Evolutionary conservation across 2,113 vertebrate genomes (phyloP).

Genomic region (Stigmatopora nigra): DNA sequence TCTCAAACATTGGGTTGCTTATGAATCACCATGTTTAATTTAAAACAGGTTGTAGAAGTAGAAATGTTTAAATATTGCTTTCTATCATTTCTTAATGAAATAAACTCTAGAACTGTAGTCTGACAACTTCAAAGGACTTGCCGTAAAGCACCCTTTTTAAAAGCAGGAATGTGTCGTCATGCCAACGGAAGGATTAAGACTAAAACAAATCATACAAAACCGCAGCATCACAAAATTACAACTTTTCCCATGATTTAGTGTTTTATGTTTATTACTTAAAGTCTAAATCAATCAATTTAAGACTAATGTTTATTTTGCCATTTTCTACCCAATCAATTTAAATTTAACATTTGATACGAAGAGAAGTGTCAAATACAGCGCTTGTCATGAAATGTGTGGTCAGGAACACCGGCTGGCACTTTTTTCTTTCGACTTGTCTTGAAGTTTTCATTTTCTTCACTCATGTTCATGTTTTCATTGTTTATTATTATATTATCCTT

Average conservation of each 20-base stretch:
- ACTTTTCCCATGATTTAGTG: neutral
- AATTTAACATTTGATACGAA: neutral
- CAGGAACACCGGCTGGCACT: neutral
- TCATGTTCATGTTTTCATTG: neutral
- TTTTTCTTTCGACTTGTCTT: neutral
- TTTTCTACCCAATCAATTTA: neutral
- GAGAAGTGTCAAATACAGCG: neutral
- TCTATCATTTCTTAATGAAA: constrained; percentile 2
- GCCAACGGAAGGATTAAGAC: neutral
- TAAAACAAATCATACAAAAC: neutral
- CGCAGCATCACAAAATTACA: constrained; percentile 2
- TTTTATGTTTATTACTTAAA: neutral
- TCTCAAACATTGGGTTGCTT: neutral
- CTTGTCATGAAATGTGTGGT: neutral
- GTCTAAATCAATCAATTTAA: neutral
- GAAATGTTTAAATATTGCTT: neutral
- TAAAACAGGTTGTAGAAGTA: neutral
- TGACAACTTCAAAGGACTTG: neutral
- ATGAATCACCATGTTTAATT: neutral
- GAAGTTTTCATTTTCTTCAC: no score
- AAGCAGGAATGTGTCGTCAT: neutral
- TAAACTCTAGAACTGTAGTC: neutral
- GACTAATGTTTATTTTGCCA: neutral
- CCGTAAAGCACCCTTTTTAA: neutral
- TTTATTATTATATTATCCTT: neutral